A percentile compares a stretch with the other conserved stretches of the same genome.
phyloP scores from a whole-genome alignment of 2,888 invertebrate genomes.

The Philereme vetulata region DNA sequence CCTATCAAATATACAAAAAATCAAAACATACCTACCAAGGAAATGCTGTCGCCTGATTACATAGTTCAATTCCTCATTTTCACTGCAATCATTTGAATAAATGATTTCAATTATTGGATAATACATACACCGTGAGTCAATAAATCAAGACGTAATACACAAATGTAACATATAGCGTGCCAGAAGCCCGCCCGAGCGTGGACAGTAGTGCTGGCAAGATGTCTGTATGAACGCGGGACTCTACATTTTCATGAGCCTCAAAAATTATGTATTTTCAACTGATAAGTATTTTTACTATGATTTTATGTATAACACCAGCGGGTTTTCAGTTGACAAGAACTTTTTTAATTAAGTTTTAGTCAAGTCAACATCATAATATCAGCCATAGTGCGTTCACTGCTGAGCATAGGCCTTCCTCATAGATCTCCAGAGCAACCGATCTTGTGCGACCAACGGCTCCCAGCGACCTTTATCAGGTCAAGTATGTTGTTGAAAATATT shows the following conservation, averaged over 20 bases:
- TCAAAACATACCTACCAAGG: background rate
- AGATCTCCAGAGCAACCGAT: too few species aligned
- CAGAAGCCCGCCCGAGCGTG: constrained; percentile 58
- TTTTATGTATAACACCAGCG: too few species aligned
- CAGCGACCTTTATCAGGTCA: too few species aligned
- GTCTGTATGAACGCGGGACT: background rate
- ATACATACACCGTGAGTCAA: constrained; percentile 29
- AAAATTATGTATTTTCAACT: too few species aligned
- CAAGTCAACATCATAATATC: too few species aligned
- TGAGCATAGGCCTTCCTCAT: too few species aligned
- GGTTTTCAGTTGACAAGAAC: too few species aligned
- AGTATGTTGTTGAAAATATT: too few species aligned
- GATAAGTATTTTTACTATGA: too few species aligned
- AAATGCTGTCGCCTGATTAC: constrained; percentile 1
- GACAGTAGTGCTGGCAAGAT: constrained; percentile 30
- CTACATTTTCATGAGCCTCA: background rate
- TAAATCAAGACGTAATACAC: constrained; percentile 41
- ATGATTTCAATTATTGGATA: constrained; percentile 16
- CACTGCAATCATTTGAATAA: constrained; percentile 12
- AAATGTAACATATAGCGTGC: constrained; percentile 49
- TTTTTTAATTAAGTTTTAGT: too few species aligned
- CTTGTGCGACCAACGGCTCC: too few species aligned
- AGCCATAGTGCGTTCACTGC: too few species aligned
- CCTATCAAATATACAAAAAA: background rate
- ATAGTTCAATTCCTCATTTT: constrained; percentile 1